Conservation (phyloP, 2,888 invertebrate genomes). For the Ormyrus pomaceus region DNA sequence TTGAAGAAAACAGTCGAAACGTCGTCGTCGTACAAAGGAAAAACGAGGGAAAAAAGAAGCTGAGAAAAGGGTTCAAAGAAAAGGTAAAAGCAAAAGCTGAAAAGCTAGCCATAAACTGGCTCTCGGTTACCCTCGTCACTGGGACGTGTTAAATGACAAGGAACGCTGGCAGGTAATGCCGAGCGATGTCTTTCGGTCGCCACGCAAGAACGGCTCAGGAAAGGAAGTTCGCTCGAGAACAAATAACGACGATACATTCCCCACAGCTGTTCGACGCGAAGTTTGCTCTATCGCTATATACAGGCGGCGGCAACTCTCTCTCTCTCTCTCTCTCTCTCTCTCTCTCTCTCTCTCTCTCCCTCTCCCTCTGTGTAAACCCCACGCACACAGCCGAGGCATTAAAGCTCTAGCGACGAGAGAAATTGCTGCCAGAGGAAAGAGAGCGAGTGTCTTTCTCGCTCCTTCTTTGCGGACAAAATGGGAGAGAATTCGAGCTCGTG, state of each 20-base stretch:
- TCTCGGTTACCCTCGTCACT: conserved; percentile 42
- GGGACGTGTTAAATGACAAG: conserved; percentile 44
- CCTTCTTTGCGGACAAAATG: conserved; percentile 49
- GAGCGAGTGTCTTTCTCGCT: background rate
- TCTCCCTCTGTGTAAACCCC: no score
- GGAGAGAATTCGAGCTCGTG: conserved; percentile 54
- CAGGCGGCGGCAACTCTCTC: no score
- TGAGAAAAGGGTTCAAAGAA: conserved; percentile 3
- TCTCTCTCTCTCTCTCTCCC: no score
- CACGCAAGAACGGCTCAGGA: conserved; percentile 45
- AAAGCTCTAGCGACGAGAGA: no score
- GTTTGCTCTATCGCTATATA: conserved; percentile 59
- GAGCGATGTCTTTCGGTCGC: conserved; percentile 35
- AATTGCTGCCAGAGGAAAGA: conserved; percentile 3
- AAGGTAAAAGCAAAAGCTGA: background rate
- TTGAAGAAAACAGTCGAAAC: background rate
- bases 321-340: no score
- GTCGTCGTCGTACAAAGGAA: background rate
- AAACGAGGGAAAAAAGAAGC: background rate
- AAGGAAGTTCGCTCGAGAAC: conserved; percentile 61
- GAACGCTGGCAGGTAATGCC: conserved; percentile 44
- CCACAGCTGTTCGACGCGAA: conserved; percentile 67
- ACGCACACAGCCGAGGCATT: no score
- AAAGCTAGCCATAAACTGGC: conserved; percentile 31
- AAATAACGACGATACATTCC: conserved; percentile 70